Evolutionary conservation across 1,140 invertebrate genomes (phyloP), one percentile per base, ranked within the genome.

Genomic region (Trichonephila inaurata): DNA sequence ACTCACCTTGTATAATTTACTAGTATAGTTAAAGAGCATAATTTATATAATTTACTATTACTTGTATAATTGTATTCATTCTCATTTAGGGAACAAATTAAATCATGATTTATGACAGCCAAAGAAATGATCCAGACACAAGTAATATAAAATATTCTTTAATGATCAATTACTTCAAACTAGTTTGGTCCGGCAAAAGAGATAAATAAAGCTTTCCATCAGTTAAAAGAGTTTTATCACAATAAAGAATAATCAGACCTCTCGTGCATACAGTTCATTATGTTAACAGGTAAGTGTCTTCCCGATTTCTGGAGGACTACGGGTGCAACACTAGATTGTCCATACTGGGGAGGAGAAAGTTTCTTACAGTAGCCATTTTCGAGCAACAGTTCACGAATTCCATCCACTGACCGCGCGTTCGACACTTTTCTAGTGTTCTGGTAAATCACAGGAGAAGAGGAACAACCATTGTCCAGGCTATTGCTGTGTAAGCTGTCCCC

Each of bases 401-500:
- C 93, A 61, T 94, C 92, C 1, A 94, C 93, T 3, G 93, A 94
- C 21, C 93, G 83, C 51, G 87, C 93, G 33, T 72, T 94, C 4
- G n/a, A 24, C 10, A 94, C 64, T 61, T 90, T 94, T 21, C 33
- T 44, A 6, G 40, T 66, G n/a, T 94, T 87, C 61, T 94, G 72
- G 60, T 24, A 69, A 77, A 51, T 16, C 16, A 69, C 62, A 5
- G 72, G 60, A 8, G 86, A 89, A 10, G 93, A 85, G 12, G 51
- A 7, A 40, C 87, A 94, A 19, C 94, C 94, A n/a, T 88, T 33
- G n/a, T 94, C 94, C 21, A 94, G 40, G n/a, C 94, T 94, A 5
- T 83, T 60, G 58, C 94, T 94, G 33, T 94, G 94, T n/a, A 94
- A 64, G 21, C 94, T 94, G 82, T 94, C 94, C 0, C 94, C 94